Percentiles rank a stretch among this genome's conserved stretches.
These are phyloP conservation scores for Oxyruncus cristatus DNA, from an alignment of 2,113 vertebrate genomes.

Conservation along the genomic window DNA sequence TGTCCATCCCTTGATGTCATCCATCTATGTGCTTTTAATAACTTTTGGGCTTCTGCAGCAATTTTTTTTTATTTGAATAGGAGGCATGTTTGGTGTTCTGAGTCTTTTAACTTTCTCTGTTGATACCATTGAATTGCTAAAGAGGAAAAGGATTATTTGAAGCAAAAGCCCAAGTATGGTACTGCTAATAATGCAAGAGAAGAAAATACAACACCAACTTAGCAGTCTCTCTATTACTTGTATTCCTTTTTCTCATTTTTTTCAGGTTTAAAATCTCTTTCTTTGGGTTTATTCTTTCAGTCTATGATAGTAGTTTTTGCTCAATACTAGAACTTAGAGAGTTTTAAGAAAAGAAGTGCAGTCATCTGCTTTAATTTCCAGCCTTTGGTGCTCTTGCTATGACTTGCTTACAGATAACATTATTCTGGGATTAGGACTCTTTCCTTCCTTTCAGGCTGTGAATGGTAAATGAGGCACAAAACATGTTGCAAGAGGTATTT, in stretches of 20 bases:
- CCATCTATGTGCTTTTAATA: background rate
- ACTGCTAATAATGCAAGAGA: background rate
- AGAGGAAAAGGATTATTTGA: background rate
- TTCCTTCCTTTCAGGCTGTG: background rate
- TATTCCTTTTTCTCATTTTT: background rate
- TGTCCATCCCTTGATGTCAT: background rate
- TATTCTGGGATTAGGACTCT: background rate
- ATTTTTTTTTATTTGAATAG: background rate
- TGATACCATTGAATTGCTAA: background rate
- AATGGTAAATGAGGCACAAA: background rate
- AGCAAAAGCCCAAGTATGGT: background rate
- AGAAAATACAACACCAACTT: background rate
- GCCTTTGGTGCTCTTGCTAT: background rate
- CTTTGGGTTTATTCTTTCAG: background rate
- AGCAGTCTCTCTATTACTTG: background rate
- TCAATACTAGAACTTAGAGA: background rate
- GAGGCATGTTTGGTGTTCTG: background rate
- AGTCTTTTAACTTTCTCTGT: background rate
- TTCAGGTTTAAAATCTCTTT: background rate
- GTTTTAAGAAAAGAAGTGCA: background rate
- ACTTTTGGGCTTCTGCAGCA: background rate
- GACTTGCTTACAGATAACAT: background rate
- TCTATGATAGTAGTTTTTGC: background rate
- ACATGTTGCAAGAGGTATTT: background rate
- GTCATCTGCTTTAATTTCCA: background rate